phyloP scores from a whole-genome alignment of 2,797 vertebrate species.

The Lates japonicus region DNA sequence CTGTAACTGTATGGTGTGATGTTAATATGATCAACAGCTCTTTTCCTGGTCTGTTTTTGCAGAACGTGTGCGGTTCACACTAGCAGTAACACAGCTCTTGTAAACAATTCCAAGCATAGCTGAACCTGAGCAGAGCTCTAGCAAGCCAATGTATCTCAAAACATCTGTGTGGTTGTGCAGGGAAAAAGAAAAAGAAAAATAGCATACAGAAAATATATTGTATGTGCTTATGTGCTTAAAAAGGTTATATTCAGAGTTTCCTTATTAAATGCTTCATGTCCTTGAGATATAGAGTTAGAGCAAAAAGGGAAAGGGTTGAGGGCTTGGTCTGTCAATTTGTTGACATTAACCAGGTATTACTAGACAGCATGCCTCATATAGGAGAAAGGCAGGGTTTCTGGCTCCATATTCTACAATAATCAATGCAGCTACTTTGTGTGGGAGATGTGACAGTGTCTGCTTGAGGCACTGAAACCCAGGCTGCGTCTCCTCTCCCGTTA shows the following conservation, averaged over 20 bases:
- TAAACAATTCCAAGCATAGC: background rate
- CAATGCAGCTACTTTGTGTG: constrained; percentile 58
- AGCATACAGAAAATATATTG: background rate
- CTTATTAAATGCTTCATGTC: background rate
- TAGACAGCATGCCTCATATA: constrained; percentile 21
- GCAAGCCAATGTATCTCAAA: background rate
- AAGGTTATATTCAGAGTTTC: background rate
- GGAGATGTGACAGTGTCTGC: constrained; percentile 64
- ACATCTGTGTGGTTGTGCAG: background rate
- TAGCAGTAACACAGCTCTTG: too few relatives aligned
- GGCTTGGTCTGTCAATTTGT: constrained; percentile 36
- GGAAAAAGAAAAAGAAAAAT: background rate
- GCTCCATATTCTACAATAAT: constrained; percentile 53
- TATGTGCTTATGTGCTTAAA: background rate
- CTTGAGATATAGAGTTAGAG: background rate
- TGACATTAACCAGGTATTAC: constrained; percentile 55
- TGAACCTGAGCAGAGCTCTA: background rate
- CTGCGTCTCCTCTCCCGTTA: constrained; percentile 34
- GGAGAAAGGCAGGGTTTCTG: constrained; percentile 36
- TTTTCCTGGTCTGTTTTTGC: too few relatives aligned
- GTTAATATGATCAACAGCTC: too few relatives aligned
- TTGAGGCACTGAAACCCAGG: constrained; percentile 41
- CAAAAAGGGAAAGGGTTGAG: background rate
- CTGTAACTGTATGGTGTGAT: too few relatives aligned
- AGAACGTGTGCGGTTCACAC: too few relatives aligned